A percentile compares a stretch with the other conserved stretches of the same genome.
Conservation (phyloP, 1,140 invertebrate genomes). For the Musca vetustissima region DNA sequence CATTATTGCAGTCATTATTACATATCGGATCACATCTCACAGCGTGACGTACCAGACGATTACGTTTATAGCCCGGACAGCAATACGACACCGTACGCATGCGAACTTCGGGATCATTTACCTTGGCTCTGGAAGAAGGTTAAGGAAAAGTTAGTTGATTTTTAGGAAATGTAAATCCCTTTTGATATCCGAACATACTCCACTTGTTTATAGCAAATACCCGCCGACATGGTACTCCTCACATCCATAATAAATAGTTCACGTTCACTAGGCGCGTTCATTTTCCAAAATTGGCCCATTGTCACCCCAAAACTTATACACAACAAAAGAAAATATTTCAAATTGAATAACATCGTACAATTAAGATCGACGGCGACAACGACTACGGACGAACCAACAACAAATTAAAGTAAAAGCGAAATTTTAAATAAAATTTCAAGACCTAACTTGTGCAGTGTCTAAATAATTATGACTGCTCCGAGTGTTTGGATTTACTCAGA, state of each 20-base stretch:
- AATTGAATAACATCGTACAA: too few relatives aligned
- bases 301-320: too few relatives aligned
- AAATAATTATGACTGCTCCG: too few relatives aligned
- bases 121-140: slow-evolving; percentile 34
- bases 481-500: too few relatives aligned
- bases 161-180: not conserved
- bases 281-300: slow-evolving; percentile 29
- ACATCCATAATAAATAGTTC: slow-evolving; percentile 32
- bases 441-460: too few relatives aligned
- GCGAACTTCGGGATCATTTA: slow-evolving; percentile 37
- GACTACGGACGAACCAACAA: too few relatives aligned
- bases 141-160: slow-evolving; percentile 25
- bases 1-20: slow-evolving; percentile 60
- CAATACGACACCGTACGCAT: slow-evolving; percentile 42
- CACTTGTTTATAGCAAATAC: slow-evolving; percentile 59
- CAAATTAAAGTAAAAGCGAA: too few relatives aligned
- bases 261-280: slow-evolving; percentile 19
- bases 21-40: slow-evolving; percentile 61
- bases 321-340: too few relatives aligned
- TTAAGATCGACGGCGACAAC: too few relatives aligned
- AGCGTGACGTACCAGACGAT: slow-evolving; percentile 33
- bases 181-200: slow-evolving; percentile 52
- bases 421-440: too few relatives aligned
- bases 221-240: slow-evolving; percentile 33
- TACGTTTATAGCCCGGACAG: slow-evolving; percentile 40